phyloP scores from a whole-genome alignment of 2,113 vertebrate species.

The Oreochromis tanganicae region DNA sequence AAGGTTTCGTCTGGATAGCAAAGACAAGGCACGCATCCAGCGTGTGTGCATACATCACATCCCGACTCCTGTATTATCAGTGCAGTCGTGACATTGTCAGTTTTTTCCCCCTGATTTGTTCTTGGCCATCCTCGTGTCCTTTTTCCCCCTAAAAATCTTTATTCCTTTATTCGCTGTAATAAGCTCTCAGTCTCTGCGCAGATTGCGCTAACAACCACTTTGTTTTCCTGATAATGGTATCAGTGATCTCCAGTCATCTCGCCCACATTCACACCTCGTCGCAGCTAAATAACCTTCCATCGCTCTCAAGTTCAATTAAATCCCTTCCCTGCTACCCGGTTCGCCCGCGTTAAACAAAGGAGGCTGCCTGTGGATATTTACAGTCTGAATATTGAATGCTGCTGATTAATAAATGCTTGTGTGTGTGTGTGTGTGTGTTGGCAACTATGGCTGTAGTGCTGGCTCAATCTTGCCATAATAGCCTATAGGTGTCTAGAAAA shows the following conservation, averaged over 20 bases:
- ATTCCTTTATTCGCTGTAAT: not conserved
- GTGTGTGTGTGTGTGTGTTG: constrained; percentile 2
- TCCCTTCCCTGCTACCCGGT: constrained; percentile 48
- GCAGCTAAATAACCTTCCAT: constrained; percentile 65
- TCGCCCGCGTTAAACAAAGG: constrained; percentile 52
- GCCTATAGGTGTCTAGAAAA: constrained; percentile 33
- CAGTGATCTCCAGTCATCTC: constrained; percentile 60
- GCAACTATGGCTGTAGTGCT: not conserved
- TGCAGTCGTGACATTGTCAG: not conserved
- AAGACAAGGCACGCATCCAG: not conserved
- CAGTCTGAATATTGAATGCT: constrained; percentile 47
- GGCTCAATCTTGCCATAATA: constrained; percentile 16
- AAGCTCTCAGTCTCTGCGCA: constrained; percentile 25
- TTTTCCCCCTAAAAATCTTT: not conserved
- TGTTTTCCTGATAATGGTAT: constrained; percentile 60
- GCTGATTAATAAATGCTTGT: constrained; percentile 36
- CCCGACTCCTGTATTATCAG: not conserved
- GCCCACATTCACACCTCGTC: constrained; percentile 50
- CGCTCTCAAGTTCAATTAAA: constrained; percentile 73
- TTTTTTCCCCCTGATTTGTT: not conserved
- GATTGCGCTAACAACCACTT: constrained; percentile 47
- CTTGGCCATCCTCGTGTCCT: not conserved
- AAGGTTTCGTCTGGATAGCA: not conserved
- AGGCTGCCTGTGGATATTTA: constrained; percentile 59
- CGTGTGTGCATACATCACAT: not conserved